A percentile compares a stretch with the other conserved stretches of the same genome.
Evolutionary conservation across 2,888 invertebrate genomes (phyloP).

Genomic region (Drosophila birchii): DNA sequence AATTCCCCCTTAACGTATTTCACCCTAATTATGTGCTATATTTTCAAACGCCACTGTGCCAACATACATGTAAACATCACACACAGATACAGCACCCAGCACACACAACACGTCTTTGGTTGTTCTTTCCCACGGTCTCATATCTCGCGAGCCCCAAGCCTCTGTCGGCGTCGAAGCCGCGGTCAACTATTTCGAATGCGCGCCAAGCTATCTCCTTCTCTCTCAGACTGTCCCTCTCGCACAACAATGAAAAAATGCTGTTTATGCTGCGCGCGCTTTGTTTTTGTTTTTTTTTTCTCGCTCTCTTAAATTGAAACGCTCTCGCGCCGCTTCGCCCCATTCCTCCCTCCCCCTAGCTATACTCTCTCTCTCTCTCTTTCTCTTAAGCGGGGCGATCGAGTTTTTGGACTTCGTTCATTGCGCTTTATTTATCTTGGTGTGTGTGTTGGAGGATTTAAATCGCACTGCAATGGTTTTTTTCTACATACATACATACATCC

Average conservation of each 20-base stretch:
- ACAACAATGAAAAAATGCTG: slow-evolving; percentile 66
- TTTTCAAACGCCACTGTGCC: slow-evolving; percentile 11
- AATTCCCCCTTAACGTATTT: neutral
- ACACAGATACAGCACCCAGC: slow-evolving; percentile 60
- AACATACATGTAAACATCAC: slow-evolving; percentile 41
- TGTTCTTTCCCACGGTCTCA: slow-evolving; percentile 85
- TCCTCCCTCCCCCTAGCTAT: slow-evolving; percentile 1
- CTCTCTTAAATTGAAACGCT: slow-evolving; percentile 27
- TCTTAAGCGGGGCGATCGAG: slow-evolving; percentile 69
- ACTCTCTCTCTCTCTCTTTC: slow-evolving; percentile 9
- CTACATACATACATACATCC: neutral
- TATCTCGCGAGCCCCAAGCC: slow-evolving; percentile 80
- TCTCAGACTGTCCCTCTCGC: slow-evolving; percentile 5
- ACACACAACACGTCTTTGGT: slow-evolving; percentile 78
- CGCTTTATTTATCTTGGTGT: slow-evolving; percentile 68
- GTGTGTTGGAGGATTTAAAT: slow-evolving; percentile 76
- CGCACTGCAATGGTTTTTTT: slow-evolving; percentile 53
- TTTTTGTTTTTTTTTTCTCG: slow-evolving; percentile 30
- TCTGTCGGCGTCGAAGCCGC: slow-evolving; percentile 54
- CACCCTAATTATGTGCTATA: neutral
- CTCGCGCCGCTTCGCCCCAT: neutral
- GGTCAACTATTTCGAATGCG: slow-evolving; percentile 60
- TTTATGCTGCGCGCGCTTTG: slow-evolving; percentile 63
- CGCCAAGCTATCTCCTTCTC: slow-evolving; percentile 55
- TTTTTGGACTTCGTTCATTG: slow-evolving; percentile 75